Base-by-base conservation (phyloP, 2,888 invertebrate genomes). In the Lamellibrachia columna region DNA sequence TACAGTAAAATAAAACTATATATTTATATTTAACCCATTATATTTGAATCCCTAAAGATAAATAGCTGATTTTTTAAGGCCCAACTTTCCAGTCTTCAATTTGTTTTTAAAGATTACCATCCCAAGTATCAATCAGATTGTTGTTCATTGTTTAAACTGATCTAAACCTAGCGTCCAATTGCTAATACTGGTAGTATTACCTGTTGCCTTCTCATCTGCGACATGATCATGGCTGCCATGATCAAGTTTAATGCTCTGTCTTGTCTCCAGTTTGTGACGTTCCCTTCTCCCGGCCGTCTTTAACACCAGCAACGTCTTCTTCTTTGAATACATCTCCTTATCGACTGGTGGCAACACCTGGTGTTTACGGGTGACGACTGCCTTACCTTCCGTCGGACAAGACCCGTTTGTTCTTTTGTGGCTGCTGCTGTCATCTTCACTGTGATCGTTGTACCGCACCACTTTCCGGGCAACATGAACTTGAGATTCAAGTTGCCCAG, bases 261-360 rank as follows among this genome's bases (percentile, higher is more conserved):
- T 75, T 75, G 75, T 75, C 75, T 75, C 75, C 75, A 6, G 75
- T 75, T 75, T 15, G 6, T 75, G 75, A 22, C 22, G 22, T 22
- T 75, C 75, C 0, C 75, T 15, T 75, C 75, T 15, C n/a, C 75
- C 22, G 22, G 15, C 75, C 6, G 75, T 75, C 75, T 75, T 75
- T n/a, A 75, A 75, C n/a, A 75, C 75, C 75, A 75, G 75, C 75
- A 22, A 75, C 22, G 75, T 75, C 75, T 75, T 75, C 75, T 75
- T 75, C 75, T 11, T 75, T 15, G 75, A 22, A 75, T 75, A 75
- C 75, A 75, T 75, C 75, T 75, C 75, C 75, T 75, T 75, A 15
- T 75, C 75, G 75, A 75, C 75, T 75, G 75, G 75, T 75, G 75
- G 22, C n/a, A n/a, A 15, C 75, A 75, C 75, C 75, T 75, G 75